phyloP scores from a whole-genome alignment of 2,797 vertebrate genomes.

The Parambassis ranga region DNA sequence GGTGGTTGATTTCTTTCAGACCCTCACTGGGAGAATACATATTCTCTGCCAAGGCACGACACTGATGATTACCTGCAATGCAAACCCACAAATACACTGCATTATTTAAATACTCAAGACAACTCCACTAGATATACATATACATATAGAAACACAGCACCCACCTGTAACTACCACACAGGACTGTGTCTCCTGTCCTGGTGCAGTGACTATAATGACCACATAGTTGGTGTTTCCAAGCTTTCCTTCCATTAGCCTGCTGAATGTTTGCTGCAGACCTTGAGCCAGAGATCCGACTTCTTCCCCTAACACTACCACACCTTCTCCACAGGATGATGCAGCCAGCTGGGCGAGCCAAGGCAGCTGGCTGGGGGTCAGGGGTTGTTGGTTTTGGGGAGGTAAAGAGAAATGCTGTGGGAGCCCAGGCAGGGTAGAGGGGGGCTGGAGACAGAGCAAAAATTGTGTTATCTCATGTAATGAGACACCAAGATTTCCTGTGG shows the following conservation, averaged over 20 bases:
- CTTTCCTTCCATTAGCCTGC: conserved; percentile 85
- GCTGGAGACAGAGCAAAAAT: conserved; percentile 28
- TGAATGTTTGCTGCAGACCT: conserved; percentile 91
- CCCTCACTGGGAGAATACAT: conserved; percentile 89
- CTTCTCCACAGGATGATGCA: conserved; percentile 92
- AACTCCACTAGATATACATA: neutral
- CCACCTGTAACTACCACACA: conserved; percentile 88
- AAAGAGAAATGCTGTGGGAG: conserved; percentile 66
- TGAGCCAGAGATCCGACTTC: conserved; percentile 86
- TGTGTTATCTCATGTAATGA: neutral
- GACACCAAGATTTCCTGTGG: too few relatives aligned
- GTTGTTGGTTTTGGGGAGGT: conserved; percentile 73
- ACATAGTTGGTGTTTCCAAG: conserved; percentile 92
- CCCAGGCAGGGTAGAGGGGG: conserved; percentile 66
- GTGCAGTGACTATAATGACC: conserved; percentile 89
- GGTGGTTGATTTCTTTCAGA: conserved; percentile 88
- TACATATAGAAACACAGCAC: neutral
- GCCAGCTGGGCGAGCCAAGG: conserved; percentile 96
- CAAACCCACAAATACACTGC: neutral
- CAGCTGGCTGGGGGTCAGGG: conserved; percentile 89
- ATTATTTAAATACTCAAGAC: neutral
- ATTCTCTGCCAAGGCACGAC: conserved; percentile 90
- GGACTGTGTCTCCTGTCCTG: conserved; percentile 87
- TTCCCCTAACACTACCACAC: conserved; percentile 89
- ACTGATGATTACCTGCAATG: conserved; percentile 91